Conservation (phyloP, 1,140 invertebrate genomes). For the Eriocheir sinensis region DNA sequence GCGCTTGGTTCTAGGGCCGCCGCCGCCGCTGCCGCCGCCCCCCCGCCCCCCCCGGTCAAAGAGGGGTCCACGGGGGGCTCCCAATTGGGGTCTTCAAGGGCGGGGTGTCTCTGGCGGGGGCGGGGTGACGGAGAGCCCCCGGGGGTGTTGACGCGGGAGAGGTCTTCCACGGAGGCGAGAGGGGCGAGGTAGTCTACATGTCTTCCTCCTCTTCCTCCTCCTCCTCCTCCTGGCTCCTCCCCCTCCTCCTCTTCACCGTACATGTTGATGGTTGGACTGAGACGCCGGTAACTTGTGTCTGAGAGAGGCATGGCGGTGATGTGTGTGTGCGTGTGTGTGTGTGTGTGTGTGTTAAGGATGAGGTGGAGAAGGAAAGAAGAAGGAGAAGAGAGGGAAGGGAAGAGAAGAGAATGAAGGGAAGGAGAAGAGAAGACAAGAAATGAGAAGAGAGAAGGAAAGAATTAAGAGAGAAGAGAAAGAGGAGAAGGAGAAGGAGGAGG, state of each 20-base stretch:
- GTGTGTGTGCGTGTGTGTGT: background rate
- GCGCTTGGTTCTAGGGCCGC: constrained; percentile 40
- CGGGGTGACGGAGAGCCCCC: constrained; percentile 79
- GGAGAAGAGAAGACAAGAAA: background rate
- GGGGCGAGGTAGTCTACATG: constrained; percentile 78
- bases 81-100: constrained; percentile 78
- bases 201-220: too few species aligned
- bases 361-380: background rate
- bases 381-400: background rate
- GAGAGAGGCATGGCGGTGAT: background rate
- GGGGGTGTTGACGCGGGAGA: constrained; percentile 79
- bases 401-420: background rate
- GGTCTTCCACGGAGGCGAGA: constrained; percentile 80
- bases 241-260: constrained; percentile 61
- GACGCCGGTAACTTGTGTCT: background rate
- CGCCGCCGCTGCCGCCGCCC: too few species aligned
- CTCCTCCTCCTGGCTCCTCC: constrained; percentile 66
- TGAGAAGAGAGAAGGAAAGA: background rate
- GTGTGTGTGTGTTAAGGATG: background rate
- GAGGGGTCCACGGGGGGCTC: constrained; percentile 76
- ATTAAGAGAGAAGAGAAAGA: background rate
- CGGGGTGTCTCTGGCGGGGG: constrained; percentile 72
- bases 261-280: constrained; percentile 69
- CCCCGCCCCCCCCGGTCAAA: background rate
- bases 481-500: constrained; percentile 35